Evolutionary conservation across 2,888 invertebrate genomes (phyloP).

Genomic region (Oxycera nigricornis): DNA sequence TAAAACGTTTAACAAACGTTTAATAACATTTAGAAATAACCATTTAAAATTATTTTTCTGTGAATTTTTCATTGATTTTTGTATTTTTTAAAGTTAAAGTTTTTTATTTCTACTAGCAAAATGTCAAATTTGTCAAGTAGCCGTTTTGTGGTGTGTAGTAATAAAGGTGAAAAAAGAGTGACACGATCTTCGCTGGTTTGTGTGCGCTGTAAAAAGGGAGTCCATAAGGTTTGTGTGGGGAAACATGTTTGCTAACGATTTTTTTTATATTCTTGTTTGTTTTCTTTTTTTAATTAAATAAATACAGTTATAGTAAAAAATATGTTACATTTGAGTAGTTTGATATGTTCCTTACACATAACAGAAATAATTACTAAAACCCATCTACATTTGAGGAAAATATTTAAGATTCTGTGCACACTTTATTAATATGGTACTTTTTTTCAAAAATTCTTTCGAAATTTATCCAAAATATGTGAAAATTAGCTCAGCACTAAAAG

Average conservation of each 20-base stretch:
- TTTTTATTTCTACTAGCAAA: too few species aligned
- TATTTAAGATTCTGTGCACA: too few species aligned
- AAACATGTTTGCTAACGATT: not conserved
- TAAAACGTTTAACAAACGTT: too few species aligned
- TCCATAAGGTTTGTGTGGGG: not conserved
- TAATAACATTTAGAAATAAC: too few species aligned
- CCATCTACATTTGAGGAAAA: too few species aligned
- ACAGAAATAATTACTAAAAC: too few species aligned
- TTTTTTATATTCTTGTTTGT: not conserved
- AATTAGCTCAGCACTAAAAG: slow-evolving; percentile 7
- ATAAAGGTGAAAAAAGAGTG: not conserved
- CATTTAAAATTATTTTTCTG: too few species aligned
- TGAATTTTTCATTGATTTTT: not conserved
- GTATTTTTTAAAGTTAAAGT: not conserved
- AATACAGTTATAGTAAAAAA: too few species aligned
- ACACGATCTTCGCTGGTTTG: not conserved
- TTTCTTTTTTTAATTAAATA: not conserved
- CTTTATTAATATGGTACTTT: slow-evolving; percentile 4
- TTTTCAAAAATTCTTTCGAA: not conserved
- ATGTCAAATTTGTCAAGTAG: too few species aligned
- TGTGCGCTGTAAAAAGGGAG: not conserved
- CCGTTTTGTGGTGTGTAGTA: too few species aligned
- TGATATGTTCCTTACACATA: too few species aligned
- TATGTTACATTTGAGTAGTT: too few species aligned
- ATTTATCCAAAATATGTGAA: slow-evolving; percentile 10